Conservation (phyloP, 2,888 invertebrate species). For the Urechis unicinctus region DNA sequence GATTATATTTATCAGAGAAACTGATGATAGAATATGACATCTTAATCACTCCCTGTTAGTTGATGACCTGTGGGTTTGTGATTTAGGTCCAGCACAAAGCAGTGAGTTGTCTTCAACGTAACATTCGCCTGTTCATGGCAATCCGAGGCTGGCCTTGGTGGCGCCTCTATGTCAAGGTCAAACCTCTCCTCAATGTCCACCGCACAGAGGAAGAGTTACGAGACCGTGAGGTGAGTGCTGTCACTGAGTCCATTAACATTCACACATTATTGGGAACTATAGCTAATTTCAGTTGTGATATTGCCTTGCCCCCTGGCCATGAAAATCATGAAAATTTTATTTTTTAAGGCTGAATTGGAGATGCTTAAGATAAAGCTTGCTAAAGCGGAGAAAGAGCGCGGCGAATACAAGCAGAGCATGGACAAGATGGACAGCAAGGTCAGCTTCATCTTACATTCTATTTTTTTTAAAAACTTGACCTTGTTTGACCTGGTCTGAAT, state of each 20-base stretch:
- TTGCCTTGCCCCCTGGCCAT: neutral
- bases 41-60: too few relatives aligned
- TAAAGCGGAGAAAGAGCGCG: conserved; percentile 78
- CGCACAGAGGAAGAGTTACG: conserved; percentile 87
- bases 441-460: conserved; percentile 19
- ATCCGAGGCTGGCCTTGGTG: conserved; percentile 98
- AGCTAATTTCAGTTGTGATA: neutral
- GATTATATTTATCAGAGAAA: too few relatives aligned
- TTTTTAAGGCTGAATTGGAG: conserved; percentile 86
- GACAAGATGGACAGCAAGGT: conserved; percentile 89
- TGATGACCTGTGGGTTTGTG: neutral
- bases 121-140: conserved; percentile 83
- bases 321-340: too few relatives aligned
- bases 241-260: neutral
- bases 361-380: conserved; percentile 74
- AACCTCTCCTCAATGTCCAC: conserved; percentile 78
- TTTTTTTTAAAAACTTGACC: neutral
- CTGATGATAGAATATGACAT: too few relatives aligned
- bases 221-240: conserved; percentile 65
- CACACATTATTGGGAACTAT: neutral
- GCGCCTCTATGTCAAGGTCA: conserved; percentile 84
- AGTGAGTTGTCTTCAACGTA: conserved; percentile 86
- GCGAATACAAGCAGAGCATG: conserved; percentile 77
- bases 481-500: neutral
- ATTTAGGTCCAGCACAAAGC: conserved; percentile 70